Evolutionary conservation across 2,113 vertebrate genomes (phyloP), one percentile per base, ranked within the genome.

Genomic region (Erythrolamprus reginae): DNA sequence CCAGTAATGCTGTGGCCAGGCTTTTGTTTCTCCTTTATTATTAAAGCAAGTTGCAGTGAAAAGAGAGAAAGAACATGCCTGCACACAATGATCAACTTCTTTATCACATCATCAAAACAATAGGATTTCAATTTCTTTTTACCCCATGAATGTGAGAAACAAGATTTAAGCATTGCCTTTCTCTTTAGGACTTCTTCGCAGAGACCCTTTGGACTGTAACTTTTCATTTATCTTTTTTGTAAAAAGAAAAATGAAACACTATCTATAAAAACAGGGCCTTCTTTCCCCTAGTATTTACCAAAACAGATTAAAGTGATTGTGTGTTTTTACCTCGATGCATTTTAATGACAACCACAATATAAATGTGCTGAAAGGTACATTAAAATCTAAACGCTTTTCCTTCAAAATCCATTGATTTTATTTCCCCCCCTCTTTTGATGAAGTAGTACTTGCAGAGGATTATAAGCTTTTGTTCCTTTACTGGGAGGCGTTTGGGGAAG

Each of bases 21-120:
- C 96, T 96, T 95, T 95, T 90, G 92, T 96, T 97, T 95, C 17
- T 94, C 93, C 95, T 97, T 97, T 97, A 95, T 97, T 97, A 97
- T 96, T 97, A 97, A 97, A 97, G 96, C 96, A 97, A 96, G 97
- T 95, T 94, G 13, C 10, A 56, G 28, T 55, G 88, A 38, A 77
- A 1, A 70, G 42, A 70, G 28, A 77, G 4, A 77, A 28, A 96
- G 96, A 94, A 93, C 96, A 97, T 96, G 96, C 95, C 95, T 96
- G 94, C 95, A 92, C 96, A 85, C 94, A 94, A 95, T 96, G 94
- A 93, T 94, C 48, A 83, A 94, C 93, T 95, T 96, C 93, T 91
- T 96, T 19, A 95, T 96, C 8, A 1, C 92, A 92, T 96, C 92
- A 95, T 96, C 96, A 95, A 93, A 96, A 96, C 93, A 85, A 93